Base-by-base conservation (phyloP, 92 coral and sea anemone genomes). In the Porites evermanni region DNA sequence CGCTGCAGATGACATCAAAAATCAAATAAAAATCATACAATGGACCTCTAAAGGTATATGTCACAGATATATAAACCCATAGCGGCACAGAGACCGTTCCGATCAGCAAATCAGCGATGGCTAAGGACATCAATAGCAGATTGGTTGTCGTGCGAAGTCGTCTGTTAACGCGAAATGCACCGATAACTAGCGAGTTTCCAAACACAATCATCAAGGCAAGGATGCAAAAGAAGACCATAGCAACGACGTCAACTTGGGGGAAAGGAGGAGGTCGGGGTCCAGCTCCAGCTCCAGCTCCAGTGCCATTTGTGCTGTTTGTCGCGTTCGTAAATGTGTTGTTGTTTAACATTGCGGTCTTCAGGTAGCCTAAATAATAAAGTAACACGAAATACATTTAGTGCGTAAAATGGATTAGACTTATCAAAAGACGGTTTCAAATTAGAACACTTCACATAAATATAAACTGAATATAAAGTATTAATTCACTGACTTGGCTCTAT, bases 91-190 rank as follows among this genome's bases (percentile, higher is more conserved):
- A 88, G 1, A 92, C 78, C 2, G 87, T 56, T 1, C 98, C 98
- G 56, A 92, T 94, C 61, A 87, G 51, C 83, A 94, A 26, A 77
- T 94, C 98, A 10, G 98, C 95, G 19, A 92, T 53, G 0, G 98
- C 98, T 7, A 94, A 81, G 16, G 98, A 94, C 81, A 94, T 76
- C 53, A 94, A 83, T 51, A 94, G 91, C 70, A 90, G 91, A 79
- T 94, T 94, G 9, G 98, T 93, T 60, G 86, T 94, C 12, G 95
- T 94, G 5, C 98, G 89, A 13, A 94, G 87, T 19, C 98, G 88
- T 20, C 94, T 95, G 68, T 94, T 94, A 32, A 92, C 87, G 26
- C 81, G 85, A n/a, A 94, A 92, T 67, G 98, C 95, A 51, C 86
- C 89, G 53, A 94, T 86, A 2, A 94, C 98, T 67, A 94, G 89